A percentile compares a stretch with the other conserved stretches of the same genome.
phyloP scores from a whole-genome alignment of 2,113 vertebrate genomes.

The Columba livia region DNA sequence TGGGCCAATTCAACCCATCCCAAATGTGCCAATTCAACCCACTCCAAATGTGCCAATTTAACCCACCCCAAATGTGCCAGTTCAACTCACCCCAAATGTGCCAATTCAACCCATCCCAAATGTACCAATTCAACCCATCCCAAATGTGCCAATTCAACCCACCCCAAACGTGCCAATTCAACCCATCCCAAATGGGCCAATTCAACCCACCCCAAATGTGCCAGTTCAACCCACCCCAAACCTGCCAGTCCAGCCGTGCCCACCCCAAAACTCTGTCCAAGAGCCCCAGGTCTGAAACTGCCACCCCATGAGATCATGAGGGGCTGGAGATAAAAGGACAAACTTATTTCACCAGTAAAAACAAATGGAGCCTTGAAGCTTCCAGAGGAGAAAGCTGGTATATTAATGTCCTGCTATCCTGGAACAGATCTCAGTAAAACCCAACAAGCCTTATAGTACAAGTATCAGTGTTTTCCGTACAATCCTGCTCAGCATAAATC shows the following conservation, averaged over 20 bases:
- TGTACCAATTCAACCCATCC: background rate
- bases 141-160: background rate
- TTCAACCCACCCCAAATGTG: background rate
- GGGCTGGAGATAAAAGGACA: background rate
- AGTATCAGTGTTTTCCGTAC: conserved; percentile 10
- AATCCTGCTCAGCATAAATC: conserved; percentile 45
- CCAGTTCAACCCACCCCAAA: background rate
- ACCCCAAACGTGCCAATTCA: background rate
- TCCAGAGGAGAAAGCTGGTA: conserved; percentile 4
- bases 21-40: no score
- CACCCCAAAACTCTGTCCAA: background rate
- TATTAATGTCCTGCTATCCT: conserved; percentile 42
- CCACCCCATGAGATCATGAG: background rate
- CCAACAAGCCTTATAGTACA: conserved; percentile 20
- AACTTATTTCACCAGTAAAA: background rate
- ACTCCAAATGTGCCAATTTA: background rate
- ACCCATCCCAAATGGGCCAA: background rate
- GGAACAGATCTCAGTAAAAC: conserved; percentile 46
- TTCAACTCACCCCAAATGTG: background rate
- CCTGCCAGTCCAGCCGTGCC: background rate
- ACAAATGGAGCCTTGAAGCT: background rate
- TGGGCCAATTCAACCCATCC: no score
- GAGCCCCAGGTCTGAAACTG: background rate
- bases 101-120: background rate
- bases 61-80: background rate